Percentiles rank a stretch among this genome's conserved stretches.
phyloP scores from a whole-genome alignment of 2,113 vertebrate species.

The Apteryx mantelli region DNA sequence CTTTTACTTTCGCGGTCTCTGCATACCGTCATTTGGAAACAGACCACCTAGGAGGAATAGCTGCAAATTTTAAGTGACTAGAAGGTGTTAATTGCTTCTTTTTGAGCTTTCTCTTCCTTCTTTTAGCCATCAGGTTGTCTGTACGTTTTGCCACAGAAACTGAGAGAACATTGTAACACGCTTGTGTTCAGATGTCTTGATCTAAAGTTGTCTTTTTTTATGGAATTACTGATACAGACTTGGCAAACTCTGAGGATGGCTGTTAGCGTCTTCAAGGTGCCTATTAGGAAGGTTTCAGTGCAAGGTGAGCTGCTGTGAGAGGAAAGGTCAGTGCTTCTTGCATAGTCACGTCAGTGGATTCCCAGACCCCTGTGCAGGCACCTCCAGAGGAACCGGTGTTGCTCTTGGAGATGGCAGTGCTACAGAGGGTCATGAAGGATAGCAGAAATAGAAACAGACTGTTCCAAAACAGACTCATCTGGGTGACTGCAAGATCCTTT shows the following conservation, averaged over 20 bases:
- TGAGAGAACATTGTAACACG: background rate
- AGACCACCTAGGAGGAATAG: background rate
- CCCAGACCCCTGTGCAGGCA: background rate
- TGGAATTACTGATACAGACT: background rate
- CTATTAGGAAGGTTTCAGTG: background rate
- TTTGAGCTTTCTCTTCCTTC: background rate
- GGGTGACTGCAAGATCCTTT: background rate
- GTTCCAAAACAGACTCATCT: background rate
- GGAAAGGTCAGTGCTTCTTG: background rate
- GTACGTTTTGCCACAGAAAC: background rate
- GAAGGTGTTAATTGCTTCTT: background rate
- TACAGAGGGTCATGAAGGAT: background rate
- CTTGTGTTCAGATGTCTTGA: background rate
- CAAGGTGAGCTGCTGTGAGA: background rate
- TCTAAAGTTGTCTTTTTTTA: background rate
- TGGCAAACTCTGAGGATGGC: background rate
- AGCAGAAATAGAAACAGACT: background rate
- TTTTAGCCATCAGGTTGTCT: background rate
- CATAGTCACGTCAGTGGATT: background rate
- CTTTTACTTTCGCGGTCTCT: background rate
- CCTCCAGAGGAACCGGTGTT: background rate
- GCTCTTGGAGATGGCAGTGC: background rate
- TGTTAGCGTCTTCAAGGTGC: background rate
- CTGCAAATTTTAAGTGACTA: background rate
- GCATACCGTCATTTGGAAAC: background rate